Evolutionary conservation across 2,797 vertebrate species (phyloP), one percentile per base, ranked within the genome.

Genomic region (Rhinella marina): DNA sequence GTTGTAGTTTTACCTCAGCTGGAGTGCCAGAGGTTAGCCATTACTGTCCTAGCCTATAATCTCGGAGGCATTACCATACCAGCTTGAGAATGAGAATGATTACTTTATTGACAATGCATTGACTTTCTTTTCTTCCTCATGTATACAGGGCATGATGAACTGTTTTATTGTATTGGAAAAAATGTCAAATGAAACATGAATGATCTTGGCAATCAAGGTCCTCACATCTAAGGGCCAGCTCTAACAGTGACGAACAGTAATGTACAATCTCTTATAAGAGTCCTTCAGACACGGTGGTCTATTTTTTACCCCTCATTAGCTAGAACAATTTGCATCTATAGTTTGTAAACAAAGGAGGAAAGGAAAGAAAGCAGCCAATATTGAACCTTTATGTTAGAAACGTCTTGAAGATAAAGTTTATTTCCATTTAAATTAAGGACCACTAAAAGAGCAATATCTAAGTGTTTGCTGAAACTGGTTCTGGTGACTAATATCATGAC

Each of bases 131-230:
- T 29, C 8, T 21, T 21, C 13, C n/a, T 76, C 52, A 50, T 76
- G 52, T 48, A 76, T 50, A 76, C 32, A 76, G 41, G 73, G 41
- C 73, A 76, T 76, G 73, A 23, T 50, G n/a, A 52, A 52, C 48
- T 6, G 41, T n/a, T n/a, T n/a, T 76, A 50, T 52, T 76, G 73
- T 23, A 17, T 50, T 76, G 41, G 48, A 76, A 75, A 32, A 5
- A 76, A 50, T 50, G 73, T n/a, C 19, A 76, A 50, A 76, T 76
- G 41, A 76, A 76, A 76, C 73, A 76, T 50, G 48, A 76, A 76
- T 23, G 32, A 76, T 50, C 41, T 50, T 76, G 41, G 41, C 73
- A 76, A 75, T 73, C 21, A 75, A 19, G 23, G 72, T 23, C 32
- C 41, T 48, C 41, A 23, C 19, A 52, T 50, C 19, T 52, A 32